Percentiles rank a stretch among this genome's conserved stretches.
These are phyloP conservation scores for Syrmaticus mikado DNA, from an alignment of 2,113 vertebrate genomes.

Conservation along the genomic window DNA sequence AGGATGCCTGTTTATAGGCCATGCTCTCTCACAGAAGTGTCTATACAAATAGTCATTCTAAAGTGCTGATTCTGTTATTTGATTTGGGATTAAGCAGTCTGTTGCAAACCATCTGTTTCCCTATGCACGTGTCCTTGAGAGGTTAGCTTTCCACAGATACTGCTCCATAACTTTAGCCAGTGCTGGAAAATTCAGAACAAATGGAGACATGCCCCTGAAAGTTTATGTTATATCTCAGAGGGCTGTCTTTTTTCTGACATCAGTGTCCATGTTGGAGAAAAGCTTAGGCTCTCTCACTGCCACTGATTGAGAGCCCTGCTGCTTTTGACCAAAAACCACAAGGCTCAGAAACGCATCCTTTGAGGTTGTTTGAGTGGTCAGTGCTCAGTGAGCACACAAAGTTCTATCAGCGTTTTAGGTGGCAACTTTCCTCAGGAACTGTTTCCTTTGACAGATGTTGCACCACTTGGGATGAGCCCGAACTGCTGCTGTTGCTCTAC, in stretches of 20 bases:
- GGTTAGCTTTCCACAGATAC: slow-evolving; percentile 80
- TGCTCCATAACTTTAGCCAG: slow-evolving; percentile 76
- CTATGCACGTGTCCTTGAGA: slow-evolving; percentile 82
- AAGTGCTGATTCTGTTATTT: slow-evolving; percentile 85
- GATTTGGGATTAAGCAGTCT: slow-evolving; percentile 86
- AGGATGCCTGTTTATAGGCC: slow-evolving; percentile 61
- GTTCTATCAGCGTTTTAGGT: slow-evolving; percentile 23
- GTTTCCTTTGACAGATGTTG: neutral
- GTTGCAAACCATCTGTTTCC: slow-evolving; percentile 84
- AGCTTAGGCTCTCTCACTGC: slow-evolving; percentile 60
- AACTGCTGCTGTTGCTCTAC: slow-evolving; percentile 5
- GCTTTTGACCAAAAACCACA: slow-evolving; percentile 57
- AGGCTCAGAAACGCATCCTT: slow-evolving; percentile 45
- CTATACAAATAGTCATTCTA: slow-evolving; percentile 77
- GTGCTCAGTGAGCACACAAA: slow-evolving; percentile 39
- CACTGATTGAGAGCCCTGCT: slow-evolving; percentile 74
- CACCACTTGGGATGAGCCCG: slow-evolving; percentile 20
- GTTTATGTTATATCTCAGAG: slow-evolving; percentile 74
- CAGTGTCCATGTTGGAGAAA: slow-evolving; percentile 19
- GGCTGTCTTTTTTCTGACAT: slow-evolving; percentile 71
- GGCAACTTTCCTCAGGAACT: neutral
- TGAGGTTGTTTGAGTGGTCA: slow-evolving; percentile 56
- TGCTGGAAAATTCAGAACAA: slow-evolving; percentile 80
- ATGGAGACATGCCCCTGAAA: slow-evolving; percentile 80
- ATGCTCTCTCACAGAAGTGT: slow-evolving; percentile 74